Base-by-base conservation (phyloP, 1,140 invertebrate genomes). In the Potamilus streckersoni region DNA sequence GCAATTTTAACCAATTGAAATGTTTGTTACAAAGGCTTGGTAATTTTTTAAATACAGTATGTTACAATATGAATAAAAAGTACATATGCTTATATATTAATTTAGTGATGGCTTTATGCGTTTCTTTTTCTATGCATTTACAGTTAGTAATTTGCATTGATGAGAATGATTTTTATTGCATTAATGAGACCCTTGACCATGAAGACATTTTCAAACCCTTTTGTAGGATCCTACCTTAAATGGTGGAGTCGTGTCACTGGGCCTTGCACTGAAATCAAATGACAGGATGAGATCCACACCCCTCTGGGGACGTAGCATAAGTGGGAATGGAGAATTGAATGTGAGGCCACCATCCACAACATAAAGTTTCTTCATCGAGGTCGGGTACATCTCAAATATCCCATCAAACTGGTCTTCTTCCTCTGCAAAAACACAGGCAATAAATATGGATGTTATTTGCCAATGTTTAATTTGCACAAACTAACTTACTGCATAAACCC, bases 311-410 rank as follows among this genome's bases (percentile, higher is more conserved):
- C 91, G 79, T 49, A 91, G 81, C 19, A 91, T 67, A 16, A 90
- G 84, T 17, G 91, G 91, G 81, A 86, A 91, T 0, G 91, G 91
- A 12, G 90, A 89, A 80, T 92, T 92, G 80, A 92, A 91, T 19
- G 90, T 90, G 57, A 92, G 79, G 19, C 91, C 91, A 58, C 89
- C 88, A 77, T 92, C 91, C 0, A 91, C 91, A 11, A 92, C 85
- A 74, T 89, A 91, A 49, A 91, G 78, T 70, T 89, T 89, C 79
- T 91, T 91, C 20, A 87, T 85, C 31, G 86, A 79, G 31, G 89
- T 90, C 19, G 90, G 86, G 69, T 89, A 84, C 76, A 86, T 82
- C 74, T 90, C 89, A 79, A 88, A 86, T 61, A 87, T 86, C 14
- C 86, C 87, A 67, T 88, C 86, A 78, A 91, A 90, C 67, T 82